Conservation (phyloP, 2,113 vertebrate genomes). For the Sterrhoptilus dennistouni region DNA sequence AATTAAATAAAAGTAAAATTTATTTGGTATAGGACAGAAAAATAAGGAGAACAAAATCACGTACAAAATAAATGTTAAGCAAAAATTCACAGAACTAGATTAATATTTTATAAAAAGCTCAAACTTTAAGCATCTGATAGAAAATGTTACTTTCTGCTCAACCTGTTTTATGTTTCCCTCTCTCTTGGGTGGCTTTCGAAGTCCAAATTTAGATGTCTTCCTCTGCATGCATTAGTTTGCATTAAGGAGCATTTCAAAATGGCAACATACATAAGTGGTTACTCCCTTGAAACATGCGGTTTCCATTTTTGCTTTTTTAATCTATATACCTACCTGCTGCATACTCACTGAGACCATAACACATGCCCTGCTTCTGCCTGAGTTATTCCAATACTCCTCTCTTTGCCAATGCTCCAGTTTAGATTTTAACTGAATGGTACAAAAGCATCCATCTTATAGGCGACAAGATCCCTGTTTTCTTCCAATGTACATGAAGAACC, state of each 20-base stretch:
- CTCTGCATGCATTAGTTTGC: not conserved
- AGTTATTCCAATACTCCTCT: not conserved
- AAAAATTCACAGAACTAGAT: slow-evolving; percentile 32
- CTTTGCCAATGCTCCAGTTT: not conserved
- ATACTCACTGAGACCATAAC: not conserved
- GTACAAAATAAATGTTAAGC: slow-evolving; percentile 42
- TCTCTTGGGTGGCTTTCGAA: not conserved
- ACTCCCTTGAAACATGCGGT: not conserved
- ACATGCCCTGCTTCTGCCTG: not conserved
- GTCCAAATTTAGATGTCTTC: not conserved
- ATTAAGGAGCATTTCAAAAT: not conserved
- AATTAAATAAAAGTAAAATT: slow-evolving; percentile 64
- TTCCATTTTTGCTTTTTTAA: not conserved
- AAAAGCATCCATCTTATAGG: not conserved
- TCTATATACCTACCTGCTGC: not conserved
- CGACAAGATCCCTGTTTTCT: not conserved
- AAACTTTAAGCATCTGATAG: slow-evolving; percentile 27
- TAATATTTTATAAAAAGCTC: slow-evolving; percentile 44
- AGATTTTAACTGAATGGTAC: not conserved
- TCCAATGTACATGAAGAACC: not conserved
- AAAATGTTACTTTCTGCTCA: slow-evolving; percentile 23
- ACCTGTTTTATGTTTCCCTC: not conserved
- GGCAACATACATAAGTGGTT: not conserved
- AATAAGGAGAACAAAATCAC: slow-evolving; percentile 31
- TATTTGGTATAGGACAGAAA: slow-evolving; percentile 57